Evolutionary conservation across 2,797 vertebrate genomes (phyloP), one percentile per base, ranked within the genome.

Genomic region (Lagodon rhomboides): DNA sequence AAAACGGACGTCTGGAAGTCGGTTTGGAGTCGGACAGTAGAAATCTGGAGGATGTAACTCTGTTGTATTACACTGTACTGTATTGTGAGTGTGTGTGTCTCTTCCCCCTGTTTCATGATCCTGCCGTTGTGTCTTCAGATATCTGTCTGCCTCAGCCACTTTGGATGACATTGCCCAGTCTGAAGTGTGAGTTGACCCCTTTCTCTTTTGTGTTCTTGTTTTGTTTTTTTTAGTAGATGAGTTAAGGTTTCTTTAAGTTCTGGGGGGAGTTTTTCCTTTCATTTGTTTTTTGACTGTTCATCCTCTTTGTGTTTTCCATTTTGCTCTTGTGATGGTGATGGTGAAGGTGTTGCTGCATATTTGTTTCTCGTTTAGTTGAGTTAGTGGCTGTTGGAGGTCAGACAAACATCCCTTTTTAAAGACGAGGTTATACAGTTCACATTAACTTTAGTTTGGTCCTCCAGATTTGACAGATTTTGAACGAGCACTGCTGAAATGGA

Each of bases 121-220:
- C 92, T 91, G 91, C 92, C 92, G 95, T 97, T 94, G 93, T 97
- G 94, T 97, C 97, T 96, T 85, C 96, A 97, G 96, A 96, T 97
- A 97, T 95, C 94, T 96, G 95, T 95, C 96, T 94, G 97, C 97
- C 91, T 96, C 96, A 88, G 95, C 95, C 93, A 97, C 97, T 93
- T 90, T 97, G 96, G 97, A 97, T 92, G 96, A 97, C 95, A 94
- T 97, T 95, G 81, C 96, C 95, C 95, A 88, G 77, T 96, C 96
- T 88, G 96, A 97, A 94, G 96, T 95, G 96, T 98, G 96, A 98
- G 96, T 97, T 94, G 63, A 88, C 84, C 68, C 75, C 81, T 91
- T 89, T 77, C 62, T 89, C 74, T 84, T 87, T 74, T 80, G 59
- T 82, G 44, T 83, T 85, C 70, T 73, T 87, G 47, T 68, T 85